Conservation (phyloP, 2,888 invertebrate species). For the Dicranocentrus wangi region DNA sequence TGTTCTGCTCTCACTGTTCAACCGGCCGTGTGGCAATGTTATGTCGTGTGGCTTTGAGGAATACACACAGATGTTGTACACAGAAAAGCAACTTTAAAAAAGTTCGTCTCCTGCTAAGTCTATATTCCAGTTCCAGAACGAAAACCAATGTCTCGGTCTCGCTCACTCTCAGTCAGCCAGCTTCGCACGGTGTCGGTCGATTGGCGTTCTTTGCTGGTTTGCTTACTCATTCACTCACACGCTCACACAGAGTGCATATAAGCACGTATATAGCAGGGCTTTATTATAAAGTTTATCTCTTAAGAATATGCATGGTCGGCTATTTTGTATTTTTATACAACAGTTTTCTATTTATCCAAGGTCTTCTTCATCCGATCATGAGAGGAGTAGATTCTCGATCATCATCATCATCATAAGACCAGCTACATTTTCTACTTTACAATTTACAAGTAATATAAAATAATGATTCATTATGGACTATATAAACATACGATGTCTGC, state of each 20-base stretch:
- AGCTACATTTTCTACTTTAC: background rate
- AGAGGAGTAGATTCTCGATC: constrained; percentile 14
- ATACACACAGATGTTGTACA: constrained; percentile 9
- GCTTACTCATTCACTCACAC: constrained; percentile 12
- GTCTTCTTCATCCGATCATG: constrained; percentile 32
- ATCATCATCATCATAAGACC: constrained; percentile 12
- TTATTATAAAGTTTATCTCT: background rate
- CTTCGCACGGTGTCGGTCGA: constrained; percentile 51
- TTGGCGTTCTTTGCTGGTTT: constrained; percentile 20
- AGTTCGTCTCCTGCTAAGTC: constrained; percentile 2
- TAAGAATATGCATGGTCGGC: background rate
- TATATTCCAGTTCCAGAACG: constrained; percentile 25
- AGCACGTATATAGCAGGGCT: background rate
- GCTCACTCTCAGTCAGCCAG: constrained; percentile 25
- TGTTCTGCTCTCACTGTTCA: constrained; percentile 17
- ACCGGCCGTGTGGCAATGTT: constrained; percentile 14
- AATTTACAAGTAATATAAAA: background rate
- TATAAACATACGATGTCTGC: too few relatives aligned
- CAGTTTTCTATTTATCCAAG: constrained; percentile 31
- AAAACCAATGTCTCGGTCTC: constrained; percentile 31
- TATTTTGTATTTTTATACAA: constrained; percentile 31
- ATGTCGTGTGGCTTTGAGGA: constrained; percentile 20
- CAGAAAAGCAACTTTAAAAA: background rate
- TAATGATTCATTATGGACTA: background rate
- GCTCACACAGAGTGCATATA: constrained; percentile 1